Base-by-base conservation (phyloP, 1,140 invertebrate species). In the Grapholita molesta region DNA sequence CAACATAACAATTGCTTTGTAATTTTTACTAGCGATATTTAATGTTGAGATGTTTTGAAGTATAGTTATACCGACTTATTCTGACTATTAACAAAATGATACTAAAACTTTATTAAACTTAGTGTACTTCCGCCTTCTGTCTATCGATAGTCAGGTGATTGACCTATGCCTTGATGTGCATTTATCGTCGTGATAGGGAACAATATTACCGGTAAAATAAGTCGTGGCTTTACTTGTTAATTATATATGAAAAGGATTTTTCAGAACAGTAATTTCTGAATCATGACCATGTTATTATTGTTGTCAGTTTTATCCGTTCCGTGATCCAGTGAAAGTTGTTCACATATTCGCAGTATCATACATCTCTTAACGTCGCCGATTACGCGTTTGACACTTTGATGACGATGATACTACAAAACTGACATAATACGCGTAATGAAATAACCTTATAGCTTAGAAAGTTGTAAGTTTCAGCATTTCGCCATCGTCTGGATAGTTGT, bases 381-480 rank as follows among this genome's bases (percentile, higher is more conserved):
- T 8, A 61, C 55, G 33, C 33, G 21, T 25, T 57, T 32, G 21
- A 55, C 55, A 28, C 24, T 55, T 55, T 55, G 23, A 61, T 28
- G 55, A 30, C 25, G 24, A 61, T 61, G 55, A 61, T 15, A 21
- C n/a, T 7, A 25, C 55, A 15, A 61, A 15, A 61, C 12, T 25
- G 24, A 48, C 42, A 48, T 48, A 48, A 48, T 48, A 48, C 42
- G 8, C n/a, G 25, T 61, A 61, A 61, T 61, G 55, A n/a, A 57
- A 57, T 57, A 61, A 61, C 55, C 28, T 48, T 61, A 61, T 61
- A 15, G 25, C 55, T 61, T 61, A 28, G 55, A 61, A 61, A 61
- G 55, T 61, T 61, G 55, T 32, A 30, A 61, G 8, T 61, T 28
- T 61, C 55, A 28, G 24, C 28, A 61, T 30, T 28, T 61, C 2